Conservation (phyloP, 2,113 vertebrate species). For the Probosciger aterrimus region DNA sequence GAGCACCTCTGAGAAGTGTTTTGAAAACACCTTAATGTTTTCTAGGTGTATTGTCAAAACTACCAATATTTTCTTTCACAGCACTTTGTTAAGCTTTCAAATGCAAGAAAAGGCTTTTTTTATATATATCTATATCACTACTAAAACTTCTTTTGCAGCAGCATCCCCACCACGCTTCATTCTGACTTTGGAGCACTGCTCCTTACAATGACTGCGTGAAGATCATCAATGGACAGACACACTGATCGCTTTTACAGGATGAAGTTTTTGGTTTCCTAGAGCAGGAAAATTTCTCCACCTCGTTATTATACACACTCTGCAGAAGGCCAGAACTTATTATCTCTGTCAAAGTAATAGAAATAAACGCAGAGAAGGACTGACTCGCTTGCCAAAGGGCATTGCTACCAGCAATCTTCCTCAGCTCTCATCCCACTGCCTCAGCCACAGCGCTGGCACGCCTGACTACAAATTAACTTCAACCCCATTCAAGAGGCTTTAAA, state of each 20-base stretch:
- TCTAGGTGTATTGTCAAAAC: not conserved
- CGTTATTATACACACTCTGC: not conserved
- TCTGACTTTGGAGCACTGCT: not conserved
- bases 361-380: not conserved
- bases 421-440: not conserved
- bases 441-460: not conserved
- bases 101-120: not conserved
- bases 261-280: not conserved
- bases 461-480: not conserved
- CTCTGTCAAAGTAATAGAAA: not conserved
- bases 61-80: not conserved
- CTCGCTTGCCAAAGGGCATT: not conserved
- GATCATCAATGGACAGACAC: not conserved
- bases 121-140: not conserved
- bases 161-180: not conserved
- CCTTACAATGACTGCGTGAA: not conserved
- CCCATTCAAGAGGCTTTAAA: not conserved
- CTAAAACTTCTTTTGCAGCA: slow-evolving; percentile 44
- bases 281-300: not conserved
- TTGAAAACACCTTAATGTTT: not conserved
- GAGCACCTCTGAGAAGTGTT: not conserved
- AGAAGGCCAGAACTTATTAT: not conserved
- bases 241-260: not conserved
- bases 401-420: not conserved
- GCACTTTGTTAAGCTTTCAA: not conserved